phyloP scores from a whole-genome alignment of 2,113 vertebrate species.

The Hemicordylus capensis region DNA sequence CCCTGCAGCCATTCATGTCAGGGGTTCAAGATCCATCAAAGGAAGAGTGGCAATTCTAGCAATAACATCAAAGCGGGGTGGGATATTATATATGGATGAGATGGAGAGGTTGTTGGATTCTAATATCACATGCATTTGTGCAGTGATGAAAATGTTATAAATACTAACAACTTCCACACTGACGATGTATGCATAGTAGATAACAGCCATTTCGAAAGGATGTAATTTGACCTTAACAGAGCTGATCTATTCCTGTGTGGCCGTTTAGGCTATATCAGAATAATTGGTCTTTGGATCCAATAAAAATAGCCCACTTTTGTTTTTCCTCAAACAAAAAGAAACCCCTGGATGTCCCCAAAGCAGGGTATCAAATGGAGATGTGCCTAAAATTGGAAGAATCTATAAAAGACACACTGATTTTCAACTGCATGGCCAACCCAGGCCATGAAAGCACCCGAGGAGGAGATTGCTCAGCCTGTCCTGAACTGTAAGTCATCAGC shows the following conservation, averaged over 20 bases:
- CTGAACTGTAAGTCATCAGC: neutral
- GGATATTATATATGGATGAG: too few species aligned
- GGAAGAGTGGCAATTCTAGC: neutral
- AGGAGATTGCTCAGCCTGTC: conserved; percentile 10
- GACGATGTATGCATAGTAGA: neutral
- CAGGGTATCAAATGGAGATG: fast-evolving
- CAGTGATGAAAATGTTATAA: neutral
- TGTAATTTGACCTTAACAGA: neutral
- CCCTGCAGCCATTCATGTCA: too few species aligned
- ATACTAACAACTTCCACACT: neutral
- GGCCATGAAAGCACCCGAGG: conserved; percentile 32
- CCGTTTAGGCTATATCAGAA: neutral
- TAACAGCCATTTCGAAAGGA: neutral
- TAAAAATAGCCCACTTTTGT: neutral
- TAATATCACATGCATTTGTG: neutral
- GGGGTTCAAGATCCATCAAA: too few species aligned
- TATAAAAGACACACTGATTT: neutral
- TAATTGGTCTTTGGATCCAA: neutral
- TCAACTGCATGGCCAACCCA: neutral
- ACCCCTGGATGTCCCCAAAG: fast-evolving
- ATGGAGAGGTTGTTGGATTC: neutral
- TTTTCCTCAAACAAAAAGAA: neutral
- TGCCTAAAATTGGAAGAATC: conserved; percentile 20
- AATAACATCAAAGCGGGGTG: neutral
- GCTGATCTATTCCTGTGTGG: neutral